These are phyloP conservation scores for Thryonomys swinderianus DNA, from an alignment of 2,113 vertebrate genomes.

Conservation along the genomic window DNA sequence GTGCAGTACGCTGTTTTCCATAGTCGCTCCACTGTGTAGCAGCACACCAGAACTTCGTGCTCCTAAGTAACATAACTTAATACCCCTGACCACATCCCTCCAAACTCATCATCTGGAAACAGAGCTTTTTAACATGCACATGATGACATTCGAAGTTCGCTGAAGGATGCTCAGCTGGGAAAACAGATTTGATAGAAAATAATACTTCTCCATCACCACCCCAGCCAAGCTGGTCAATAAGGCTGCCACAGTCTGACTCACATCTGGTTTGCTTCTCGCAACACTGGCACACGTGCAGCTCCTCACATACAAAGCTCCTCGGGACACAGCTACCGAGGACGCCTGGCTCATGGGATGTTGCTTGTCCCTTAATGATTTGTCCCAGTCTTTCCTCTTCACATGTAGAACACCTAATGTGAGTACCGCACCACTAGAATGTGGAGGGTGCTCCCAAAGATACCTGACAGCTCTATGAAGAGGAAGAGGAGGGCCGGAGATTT, in stretches of 20 bases:
- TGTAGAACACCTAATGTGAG: neutral
- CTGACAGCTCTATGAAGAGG: neutral
- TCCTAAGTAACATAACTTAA: neutral
- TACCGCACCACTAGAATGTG: neutral
- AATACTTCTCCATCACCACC: neutral
- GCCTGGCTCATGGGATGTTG: rapidly evolving
- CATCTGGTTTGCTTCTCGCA: neutral
- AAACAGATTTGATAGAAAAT: neutral
- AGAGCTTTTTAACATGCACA: neutral
- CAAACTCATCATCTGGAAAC: neutral
- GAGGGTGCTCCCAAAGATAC: neutral
- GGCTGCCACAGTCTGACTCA: neutral
- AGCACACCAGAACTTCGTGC: neutral
- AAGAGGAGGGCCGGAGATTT: too few species aligned
- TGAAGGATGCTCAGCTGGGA: neutral
- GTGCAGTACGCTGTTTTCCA: neutral
- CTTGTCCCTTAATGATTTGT: neutral
- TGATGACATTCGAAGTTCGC: neutral
- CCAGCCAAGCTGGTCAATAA: neutral
- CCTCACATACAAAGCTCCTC: neutral
- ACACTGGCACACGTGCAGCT: neutral
- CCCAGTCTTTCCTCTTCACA: neutral
- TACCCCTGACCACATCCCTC: neutral
- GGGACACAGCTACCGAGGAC: neutral
- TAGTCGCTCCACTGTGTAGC: too few species aligned